Evolutionary conservation across 2,797 vertebrate genomes (phyloP).

Genomic region (Nyctibius grandis): DNA sequence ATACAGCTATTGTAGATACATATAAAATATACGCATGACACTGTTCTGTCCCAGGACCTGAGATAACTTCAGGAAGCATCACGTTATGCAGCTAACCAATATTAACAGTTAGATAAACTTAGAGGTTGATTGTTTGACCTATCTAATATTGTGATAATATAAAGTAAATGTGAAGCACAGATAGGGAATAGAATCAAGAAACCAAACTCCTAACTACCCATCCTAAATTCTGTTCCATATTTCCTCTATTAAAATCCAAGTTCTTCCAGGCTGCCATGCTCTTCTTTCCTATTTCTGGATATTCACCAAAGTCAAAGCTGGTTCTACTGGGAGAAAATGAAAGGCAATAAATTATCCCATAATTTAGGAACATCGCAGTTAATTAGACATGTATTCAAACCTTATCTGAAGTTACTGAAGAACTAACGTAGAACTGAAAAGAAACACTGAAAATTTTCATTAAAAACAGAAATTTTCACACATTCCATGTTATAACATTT

Average conservation of each 20-base stretch:
- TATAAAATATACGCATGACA: background rate
- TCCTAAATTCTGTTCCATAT: background rate
- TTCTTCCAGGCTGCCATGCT: background rate
- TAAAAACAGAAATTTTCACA: background rate
- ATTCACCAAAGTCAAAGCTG: background rate
- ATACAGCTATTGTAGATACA: background rate
- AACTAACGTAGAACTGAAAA: background rate
- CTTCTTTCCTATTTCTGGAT: background rate
- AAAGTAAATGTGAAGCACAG: background rate
- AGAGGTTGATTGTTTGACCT: background rate
- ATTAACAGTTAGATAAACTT: background rate
- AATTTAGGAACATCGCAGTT: background rate
- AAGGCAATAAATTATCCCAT: background rate
- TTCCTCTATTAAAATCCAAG: background rate
- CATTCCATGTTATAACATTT: background rate
- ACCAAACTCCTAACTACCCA: background rate
- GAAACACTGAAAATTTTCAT: background rate
- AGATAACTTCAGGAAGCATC: background rate
- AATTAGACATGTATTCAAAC: background rate
- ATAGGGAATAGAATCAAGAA: background rate
- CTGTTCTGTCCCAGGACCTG: background rate
- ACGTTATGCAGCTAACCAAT: background rate
- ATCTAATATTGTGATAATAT: background rate
- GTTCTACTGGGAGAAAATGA: background rate
- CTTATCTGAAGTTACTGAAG: background rate